These are phyloP conservation scores for Tenthredo distinguenda DNA, from an alignment of 2,888 invertebrate genomes.

Conservation along the genomic window DNA sequence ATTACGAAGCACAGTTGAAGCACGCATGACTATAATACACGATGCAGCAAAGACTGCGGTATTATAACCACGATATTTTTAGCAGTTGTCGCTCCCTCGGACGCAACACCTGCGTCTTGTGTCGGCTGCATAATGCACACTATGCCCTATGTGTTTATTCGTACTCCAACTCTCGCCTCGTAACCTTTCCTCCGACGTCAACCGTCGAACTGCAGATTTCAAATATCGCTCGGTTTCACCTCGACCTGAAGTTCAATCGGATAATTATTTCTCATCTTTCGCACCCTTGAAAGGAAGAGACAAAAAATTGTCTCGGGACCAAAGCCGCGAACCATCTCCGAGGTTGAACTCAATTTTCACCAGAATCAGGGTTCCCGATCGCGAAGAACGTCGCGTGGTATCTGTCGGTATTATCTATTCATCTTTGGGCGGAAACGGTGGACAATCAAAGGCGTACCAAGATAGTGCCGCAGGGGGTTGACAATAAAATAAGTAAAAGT, in stretches of 20 bases:
- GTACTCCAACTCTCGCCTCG: constrained; percentile 2
- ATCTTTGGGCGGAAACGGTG: not conserved
- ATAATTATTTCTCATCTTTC: not conserved
- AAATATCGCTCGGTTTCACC: not conserved
- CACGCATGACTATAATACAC: constrained; percentile 41
- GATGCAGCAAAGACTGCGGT: constrained; percentile 47
- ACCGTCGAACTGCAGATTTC: not conserved
- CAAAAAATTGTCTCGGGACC: not conserved
- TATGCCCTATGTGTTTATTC: not conserved
- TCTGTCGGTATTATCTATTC: not conserved
- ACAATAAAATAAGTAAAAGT: constrained; percentile 20
- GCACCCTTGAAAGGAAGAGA: not conserved
- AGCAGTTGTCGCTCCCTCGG: constrained; percentile 47
- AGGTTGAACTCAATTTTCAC: not conserved
- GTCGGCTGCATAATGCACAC: not conserved
- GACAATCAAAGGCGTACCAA: not conserved
- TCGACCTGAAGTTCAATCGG: not conserved
- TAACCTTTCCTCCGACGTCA: not conserved
- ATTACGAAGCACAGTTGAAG: constrained; percentile 13
- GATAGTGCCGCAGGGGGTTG: not conserved
- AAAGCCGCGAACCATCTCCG: not conserved
- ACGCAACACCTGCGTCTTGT: constrained; percentile 44
- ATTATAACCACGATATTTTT: constrained; percentile 41
- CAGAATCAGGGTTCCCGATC: not conserved
- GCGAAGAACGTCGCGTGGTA: not conserved